Percentiles rank a stretch among this genome's conserved stretches.
Evolutionary conservation across 2,888 invertebrate species (phyloP).

Genomic region (Mythimna loreyi): DNA sequence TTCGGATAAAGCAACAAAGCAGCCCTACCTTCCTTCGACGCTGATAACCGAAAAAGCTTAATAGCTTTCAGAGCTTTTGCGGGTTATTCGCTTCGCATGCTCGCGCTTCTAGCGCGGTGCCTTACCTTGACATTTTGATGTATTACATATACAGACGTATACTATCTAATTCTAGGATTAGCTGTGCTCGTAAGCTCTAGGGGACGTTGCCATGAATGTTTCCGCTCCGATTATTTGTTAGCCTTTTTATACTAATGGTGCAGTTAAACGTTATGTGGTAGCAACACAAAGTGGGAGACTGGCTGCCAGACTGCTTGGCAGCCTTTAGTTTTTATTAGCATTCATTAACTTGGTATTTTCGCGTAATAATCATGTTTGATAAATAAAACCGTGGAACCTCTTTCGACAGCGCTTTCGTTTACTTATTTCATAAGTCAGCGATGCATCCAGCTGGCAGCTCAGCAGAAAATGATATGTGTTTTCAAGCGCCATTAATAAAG

Average conservation of each 20-base stretch:
- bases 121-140: conserved; percentile 85
- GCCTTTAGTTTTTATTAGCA: conserved; percentile 28
- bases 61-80: conserved; percentile 81
- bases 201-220: conserved; percentile 37
- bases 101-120: conserved; percentile 71
- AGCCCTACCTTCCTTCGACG: conserved; percentile 85
- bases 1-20: conserved; percentile 85
- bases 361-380: conserved; percentile 20
- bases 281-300: conserved; percentile 7
- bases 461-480: no score
- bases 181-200: conserved; percentile 37
- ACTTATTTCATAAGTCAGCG: no score
- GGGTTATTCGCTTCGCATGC: conserved; percentile 80
- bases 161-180: conserved; percentile 43
- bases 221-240: conserved; percentile 34
- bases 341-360: conserved; percentile 8
- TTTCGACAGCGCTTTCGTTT: conserved; percentile 20
- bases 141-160: conserved; percentile 37
- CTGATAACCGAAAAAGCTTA: conserved; percentile 86
- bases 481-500: no score
- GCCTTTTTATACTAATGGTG: conserved; percentile 36
- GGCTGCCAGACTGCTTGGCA: conserved; percentile 27
- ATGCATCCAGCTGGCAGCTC: no score
- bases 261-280: conserved; percentile 29
- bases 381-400: not conserved